Conservation (phyloP, 2,113 vertebrate species). For the Daubentonia madagascariensis region DNA sequence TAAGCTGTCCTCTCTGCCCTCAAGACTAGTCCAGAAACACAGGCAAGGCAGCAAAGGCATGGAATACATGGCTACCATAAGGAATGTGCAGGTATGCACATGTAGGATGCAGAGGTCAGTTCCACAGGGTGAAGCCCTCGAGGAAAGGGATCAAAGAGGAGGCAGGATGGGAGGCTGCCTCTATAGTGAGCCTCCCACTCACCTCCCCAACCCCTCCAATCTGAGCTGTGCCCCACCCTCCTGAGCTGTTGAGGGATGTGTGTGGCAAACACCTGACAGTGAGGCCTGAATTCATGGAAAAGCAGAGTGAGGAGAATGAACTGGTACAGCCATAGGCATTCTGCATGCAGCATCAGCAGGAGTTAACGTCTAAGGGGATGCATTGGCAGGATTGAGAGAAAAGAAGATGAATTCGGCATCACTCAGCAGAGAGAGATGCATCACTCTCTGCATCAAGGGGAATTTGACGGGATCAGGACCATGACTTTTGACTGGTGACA, state of each 20-base stretch:
- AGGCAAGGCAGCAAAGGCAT: neutral
- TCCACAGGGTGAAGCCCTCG: neutral
- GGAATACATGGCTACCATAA: accelerated
- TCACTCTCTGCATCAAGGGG: neutral
- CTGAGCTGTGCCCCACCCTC: neutral
- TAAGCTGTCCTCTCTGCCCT: neutral
- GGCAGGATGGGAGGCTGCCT: neutral
- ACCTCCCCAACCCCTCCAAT: too few species aligned
- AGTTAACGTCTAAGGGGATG: neutral
- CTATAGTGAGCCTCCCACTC: neutral
- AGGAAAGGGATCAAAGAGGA: neutral
- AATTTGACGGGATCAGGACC: neutral
- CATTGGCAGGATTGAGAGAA: neutral
- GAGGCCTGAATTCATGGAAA: neutral
- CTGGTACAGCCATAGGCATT: neutral
- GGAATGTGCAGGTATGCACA: neutral
- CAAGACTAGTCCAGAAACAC: neutral
- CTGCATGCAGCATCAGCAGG: neutral
- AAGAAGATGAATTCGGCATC: neutral
- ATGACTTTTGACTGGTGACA: neutral
- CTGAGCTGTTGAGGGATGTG: neutral
- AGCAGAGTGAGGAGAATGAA: neutral
- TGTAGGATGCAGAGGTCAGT: neutral
- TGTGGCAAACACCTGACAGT: neutral
- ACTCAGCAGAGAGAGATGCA: too few species aligned